A percentile compares a stretch with the other conserved stretches of the same genome.
phyloP scores from a whole-genome alignment of 2,888 invertebrate genomes.

The Argyresthia albistria region DNA sequence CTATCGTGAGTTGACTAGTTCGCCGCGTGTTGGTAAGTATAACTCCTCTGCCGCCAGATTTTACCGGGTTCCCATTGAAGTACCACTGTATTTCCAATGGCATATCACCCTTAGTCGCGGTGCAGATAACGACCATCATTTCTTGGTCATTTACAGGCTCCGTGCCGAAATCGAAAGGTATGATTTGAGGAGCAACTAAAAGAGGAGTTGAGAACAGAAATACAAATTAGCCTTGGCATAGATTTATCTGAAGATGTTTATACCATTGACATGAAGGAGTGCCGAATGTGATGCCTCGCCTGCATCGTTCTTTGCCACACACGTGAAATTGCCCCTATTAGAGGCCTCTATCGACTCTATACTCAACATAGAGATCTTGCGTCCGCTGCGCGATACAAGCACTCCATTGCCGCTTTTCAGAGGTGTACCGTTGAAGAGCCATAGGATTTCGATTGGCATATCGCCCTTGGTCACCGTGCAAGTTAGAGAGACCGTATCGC shows the following conservation, averaged over 20 bases:
- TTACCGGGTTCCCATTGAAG: conserved; percentile 55
- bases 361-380: conserved; percentile 60
- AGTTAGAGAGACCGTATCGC: conserved; percentile 75
- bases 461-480: conserved; percentile 80
- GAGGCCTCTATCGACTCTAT: conserved; percentile 64
- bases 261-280: conserved; percentile 61
- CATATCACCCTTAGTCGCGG: conserved; percentile 82
- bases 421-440: conserved; percentile 61
- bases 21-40: conserved; percentile 69
- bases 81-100: conserved; percentile 84
- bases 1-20: conserved; percentile 75
- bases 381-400: conserved; percentile 51
- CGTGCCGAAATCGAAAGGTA: conserved; percentile 80
- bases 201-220: conserved; percentile 11
- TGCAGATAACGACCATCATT: conserved; percentile 78
- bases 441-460: conserved; percentile 77
- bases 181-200: conserved; percentile 79
- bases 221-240: too few species aligned
- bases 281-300: conserved; percentile 56
- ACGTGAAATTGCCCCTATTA: conserved; percentile 67
- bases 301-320: conserved; percentile 65
- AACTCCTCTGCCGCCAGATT: conserved; percentile 65
- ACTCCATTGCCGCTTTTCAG: conserved; percentile 53
- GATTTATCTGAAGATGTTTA: background rate
- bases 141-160: conserved; percentile 79